These are phyloP conservation scores for Callinectes sapidus DNA, from an alignment of 2,888 invertebrate species.

Conservation along the genomic window DNA sequence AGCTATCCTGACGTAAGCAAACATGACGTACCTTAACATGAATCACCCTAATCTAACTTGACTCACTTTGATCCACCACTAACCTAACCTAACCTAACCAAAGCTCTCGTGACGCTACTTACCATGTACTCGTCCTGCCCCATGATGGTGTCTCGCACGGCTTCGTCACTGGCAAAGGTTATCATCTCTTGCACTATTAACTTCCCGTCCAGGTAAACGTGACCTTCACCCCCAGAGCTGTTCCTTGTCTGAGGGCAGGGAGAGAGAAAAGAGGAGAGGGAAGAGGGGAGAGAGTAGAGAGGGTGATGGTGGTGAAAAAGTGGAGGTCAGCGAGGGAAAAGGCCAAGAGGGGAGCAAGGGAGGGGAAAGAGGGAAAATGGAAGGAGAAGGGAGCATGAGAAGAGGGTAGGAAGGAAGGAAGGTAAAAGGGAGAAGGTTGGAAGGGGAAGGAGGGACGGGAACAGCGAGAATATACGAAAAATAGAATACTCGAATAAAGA, in stretches of 20 bases:
- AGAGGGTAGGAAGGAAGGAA: neutral
- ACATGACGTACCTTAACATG: neutral
- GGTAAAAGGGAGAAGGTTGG: neutral
- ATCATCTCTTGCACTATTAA: constrained; percentile 43
- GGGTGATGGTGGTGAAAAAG: neutral
- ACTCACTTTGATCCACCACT: neutral
- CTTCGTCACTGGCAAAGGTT: constrained; percentile 3
- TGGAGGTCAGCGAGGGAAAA: neutral
- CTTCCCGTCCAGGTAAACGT: constrained; percentile 59
- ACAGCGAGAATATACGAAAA: neutral
- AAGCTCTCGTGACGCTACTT: neutral
- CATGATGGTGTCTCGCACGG: constrained; percentile 36
- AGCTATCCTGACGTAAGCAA: too few relatives aligned
- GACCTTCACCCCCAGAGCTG: constrained; percentile 33
- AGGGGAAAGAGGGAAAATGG: neutral
- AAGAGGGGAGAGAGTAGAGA: neutral
- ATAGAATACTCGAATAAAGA: neutral
- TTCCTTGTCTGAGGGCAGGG: constrained; percentile 44
- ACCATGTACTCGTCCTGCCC: constrained; percentile 62
- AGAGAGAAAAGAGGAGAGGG: neutral
- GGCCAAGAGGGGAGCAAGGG: neutral
- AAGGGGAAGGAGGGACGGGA: neutral
- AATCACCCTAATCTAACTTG: neutral
- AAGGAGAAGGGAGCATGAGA: neutral
- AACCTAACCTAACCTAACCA: neutral